Base-by-base conservation (phyloP, 64 coral and sea anemone genomes). In the Orbicella faveolata region DNA sequence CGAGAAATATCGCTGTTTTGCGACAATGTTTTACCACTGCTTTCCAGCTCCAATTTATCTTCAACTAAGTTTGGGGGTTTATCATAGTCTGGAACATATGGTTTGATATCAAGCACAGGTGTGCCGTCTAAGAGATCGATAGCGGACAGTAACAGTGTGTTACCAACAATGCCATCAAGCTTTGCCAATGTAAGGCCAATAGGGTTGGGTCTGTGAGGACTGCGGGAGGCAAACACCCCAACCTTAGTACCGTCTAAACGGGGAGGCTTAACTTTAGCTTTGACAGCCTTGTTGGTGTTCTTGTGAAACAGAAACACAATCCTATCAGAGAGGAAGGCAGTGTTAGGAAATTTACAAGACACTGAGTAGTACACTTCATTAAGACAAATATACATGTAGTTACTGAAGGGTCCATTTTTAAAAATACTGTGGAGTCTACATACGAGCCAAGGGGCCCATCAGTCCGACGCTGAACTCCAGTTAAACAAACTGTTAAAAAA, bases 71-170 rank as follows among this genome's bases (percentile, higher is more conserved):
- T 61, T 10, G 66, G n/a, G 53, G 92, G 87, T 39, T 94, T 54
- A 36, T 94, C 92, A 79, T 94, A 94, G 34, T 84, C 69, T 85
- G 92, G 92, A 15, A 94, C 89, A 59, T 94, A 94, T 9, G 92
- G 92, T 55, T 94, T 94, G 8, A 94, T 61, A 54, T 94, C 92
- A 23, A 94, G 65, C 75, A 94, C 92, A 52, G 92, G 92, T 26
- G 92, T 94, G 59, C 92, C 92, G 86, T 94, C 81, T 20, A 94
- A 51, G 6, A 94, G 81, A 75, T 94, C 92, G 68, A 94, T 94
- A 52, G 79, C 92, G 34, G 92, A 94, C 8, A 94, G 34, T 26
- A 84, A 63, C 51, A 94, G 90, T 6, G 83, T 67, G 23, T 90
- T 90, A 20, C 92, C 92, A 18, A 69, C 11, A 16, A 94, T 94